Percentiles rank a stretch among this genome's conserved stretches.
These are phyloP conservation scores for Melanostigma gelatinosum DNA, from an alignment of 2,113 vertebrate species.

Conservation along the genomic window DNA sequence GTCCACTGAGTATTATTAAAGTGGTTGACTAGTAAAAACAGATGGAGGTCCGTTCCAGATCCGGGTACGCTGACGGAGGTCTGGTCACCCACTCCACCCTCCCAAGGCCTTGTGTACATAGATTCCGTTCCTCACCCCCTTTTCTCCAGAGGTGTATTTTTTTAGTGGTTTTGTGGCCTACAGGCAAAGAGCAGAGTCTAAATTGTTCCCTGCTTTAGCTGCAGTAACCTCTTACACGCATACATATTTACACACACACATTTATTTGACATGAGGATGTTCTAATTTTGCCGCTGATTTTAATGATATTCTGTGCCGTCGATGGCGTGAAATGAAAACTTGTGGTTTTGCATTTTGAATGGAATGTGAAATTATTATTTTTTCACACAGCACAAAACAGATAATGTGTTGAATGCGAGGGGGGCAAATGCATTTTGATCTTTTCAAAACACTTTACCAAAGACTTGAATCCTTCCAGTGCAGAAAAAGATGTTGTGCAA, in stretches of 20 bases:
- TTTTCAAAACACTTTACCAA: conserved; percentile 86
- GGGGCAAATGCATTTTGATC: conserved; percentile 32
- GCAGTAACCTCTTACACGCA: conserved; percentile 1
- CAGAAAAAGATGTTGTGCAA: conserved; percentile 50
- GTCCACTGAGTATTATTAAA: neutral
- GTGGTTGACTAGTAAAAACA: neutral
- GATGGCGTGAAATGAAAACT: conserved; percentile 65
- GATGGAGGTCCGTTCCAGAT: conserved; percentile 10
- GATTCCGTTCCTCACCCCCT: conserved; percentile 19
- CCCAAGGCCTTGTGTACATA: conserved; percentile 68
- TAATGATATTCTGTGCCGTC: conserved; percentile 26
- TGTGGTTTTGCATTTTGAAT: conserved; percentile 41
- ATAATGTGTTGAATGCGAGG: conserved; percentile 14
- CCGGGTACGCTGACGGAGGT: conserved; percentile 29
- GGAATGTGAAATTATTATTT: conserved; percentile 31
- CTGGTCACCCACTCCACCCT: neutral
- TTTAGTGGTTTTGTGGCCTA: conserved; percentile 33
- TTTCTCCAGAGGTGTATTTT: conserved; percentile 24
- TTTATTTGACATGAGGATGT: conserved; percentile 33
- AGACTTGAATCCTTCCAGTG: conserved; percentile 87
- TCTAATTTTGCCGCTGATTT: conserved; percentile 6
- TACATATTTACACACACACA: neutral
- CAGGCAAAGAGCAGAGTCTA: conserved; percentile 21
- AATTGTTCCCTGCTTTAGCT: conserved; percentile 13
- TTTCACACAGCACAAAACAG: conserved; percentile 81